Evolutionary conservation across 2,113 vertebrate genomes (phyloP), one percentile per base, ranked within the genome.

Genomic region (Sturnira hondurensis): DNA sequence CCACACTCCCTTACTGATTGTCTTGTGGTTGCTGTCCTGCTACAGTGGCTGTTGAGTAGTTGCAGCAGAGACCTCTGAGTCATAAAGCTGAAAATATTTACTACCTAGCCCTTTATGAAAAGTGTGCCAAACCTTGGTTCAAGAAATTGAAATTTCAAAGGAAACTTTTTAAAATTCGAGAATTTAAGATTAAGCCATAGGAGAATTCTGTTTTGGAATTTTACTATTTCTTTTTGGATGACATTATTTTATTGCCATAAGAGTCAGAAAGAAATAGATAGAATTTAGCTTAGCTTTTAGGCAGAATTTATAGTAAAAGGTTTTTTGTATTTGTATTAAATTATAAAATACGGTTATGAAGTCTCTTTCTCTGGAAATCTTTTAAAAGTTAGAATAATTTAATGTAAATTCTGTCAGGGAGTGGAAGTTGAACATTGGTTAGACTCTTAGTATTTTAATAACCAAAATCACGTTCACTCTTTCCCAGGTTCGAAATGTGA

Each of bases 401-500:
- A 86, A 70, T 4, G 71, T 94, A 89, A 95, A 84, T 38, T 54
- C 45, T 94, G 2, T 24, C 17, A 81, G 78, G 20, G 19, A 45
- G 28, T 56, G 74, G 20, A 8, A 93, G 24, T 90, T 89, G 24
- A 76, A 94, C 63, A 82, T 47, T 81, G 58, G 38, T 71, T 94
- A 92, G 26, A 89, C 67, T 92, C 12, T 95, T 92, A 71, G n/a
- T 86, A 81, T 84, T 96, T 97, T 73, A 82, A 33, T 96, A 95
- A 70, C 78, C 12, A 92, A 93, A 58, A 56, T 45, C 28, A 2
- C 67, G 20, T 65, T 63, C 31, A 22, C 86, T 90, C 0, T 96
- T 96, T 97, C 45, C 52, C 83, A 99, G 99, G 99, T 99, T 97
- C 99, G 99, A 96, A 99, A 99, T n/a, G 99, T 99, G 91, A 99